These are phyloP conservation scores for Allophyes oxyacanthae DNA, from an alignment of 2,888 invertebrate species.

Conservation along the genomic window DNA sequence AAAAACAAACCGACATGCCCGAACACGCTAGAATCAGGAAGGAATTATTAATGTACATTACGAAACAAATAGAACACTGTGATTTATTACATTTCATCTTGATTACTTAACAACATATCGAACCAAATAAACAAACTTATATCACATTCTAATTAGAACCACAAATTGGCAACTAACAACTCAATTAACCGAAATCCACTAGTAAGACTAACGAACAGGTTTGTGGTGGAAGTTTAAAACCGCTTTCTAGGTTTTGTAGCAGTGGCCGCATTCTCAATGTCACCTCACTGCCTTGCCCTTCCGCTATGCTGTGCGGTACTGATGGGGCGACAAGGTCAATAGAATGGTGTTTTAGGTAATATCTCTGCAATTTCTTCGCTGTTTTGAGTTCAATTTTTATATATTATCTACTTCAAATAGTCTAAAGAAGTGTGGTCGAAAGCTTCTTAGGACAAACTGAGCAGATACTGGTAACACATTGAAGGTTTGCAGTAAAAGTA, in stretches of 20 bases:
- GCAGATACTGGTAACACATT: no score
- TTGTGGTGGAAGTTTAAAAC: constrained; percentile 37
- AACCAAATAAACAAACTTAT: constrained; percentile 5
- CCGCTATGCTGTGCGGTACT: constrained; percentile 58
- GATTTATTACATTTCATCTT: constrained; percentile 30
- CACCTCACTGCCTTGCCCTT: constrained; percentile 64
- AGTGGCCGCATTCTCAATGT: constrained; percentile 69
- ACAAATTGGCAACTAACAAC: constrained; percentile 38
- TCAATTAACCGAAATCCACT: constrained; percentile 44
- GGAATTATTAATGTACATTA: neutral
- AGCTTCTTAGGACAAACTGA: no score
- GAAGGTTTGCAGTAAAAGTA: no score
- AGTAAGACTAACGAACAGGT: constrained; percentile 37
- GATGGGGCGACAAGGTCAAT: constrained; percentile 58
- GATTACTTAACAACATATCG: constrained; percentile 31
- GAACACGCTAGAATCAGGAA: no score
- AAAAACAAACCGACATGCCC: no score
- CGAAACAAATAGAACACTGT: constrained; percentile 18
- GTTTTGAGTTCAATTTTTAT: neutral
- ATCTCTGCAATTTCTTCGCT: constrained; percentile 6
- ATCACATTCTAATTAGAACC: constrained; percentile 37
- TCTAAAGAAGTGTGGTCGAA: no score
- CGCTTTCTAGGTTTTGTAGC: constrained; percentile 65
- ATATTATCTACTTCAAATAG: no score
- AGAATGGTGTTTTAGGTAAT: constrained; percentile 25